Percentiles rank a stretch among this genome's conserved stretches.
phyloP scores from a whole-genome alignment of 2,888 invertebrate species.

The Nomada hirtipes region DNA sequence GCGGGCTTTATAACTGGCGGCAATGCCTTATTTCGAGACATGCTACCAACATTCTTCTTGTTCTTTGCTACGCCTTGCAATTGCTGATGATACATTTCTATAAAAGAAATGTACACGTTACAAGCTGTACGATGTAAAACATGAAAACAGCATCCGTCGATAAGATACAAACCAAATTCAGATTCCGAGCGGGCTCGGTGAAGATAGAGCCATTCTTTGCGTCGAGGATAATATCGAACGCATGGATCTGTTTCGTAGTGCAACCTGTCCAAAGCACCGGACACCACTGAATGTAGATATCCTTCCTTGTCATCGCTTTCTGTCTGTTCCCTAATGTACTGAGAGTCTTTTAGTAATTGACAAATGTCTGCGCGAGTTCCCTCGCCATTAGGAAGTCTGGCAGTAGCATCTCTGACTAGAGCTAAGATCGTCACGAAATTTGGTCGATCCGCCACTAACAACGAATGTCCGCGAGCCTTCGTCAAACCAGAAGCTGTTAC shows the following conservation, averaged over 20 bases:
- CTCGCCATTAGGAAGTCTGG: constrained; percentile 96
- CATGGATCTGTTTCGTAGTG: constrained; percentile 96
- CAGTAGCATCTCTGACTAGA: constrained; percentile 96
- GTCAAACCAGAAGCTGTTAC: constrained; percentile 78
- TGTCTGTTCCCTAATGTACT: constrained; percentile 86
- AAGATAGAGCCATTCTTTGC: constrained; percentile 98
- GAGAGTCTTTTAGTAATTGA: constrained; percentile 92
- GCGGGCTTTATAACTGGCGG: constrained; percentile 78
- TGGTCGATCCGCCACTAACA: constrained; percentile 93
- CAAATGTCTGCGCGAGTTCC: constrained; percentile 96
- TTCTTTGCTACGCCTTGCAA: constrained; percentile 87
- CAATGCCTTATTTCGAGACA: constrained; percentile 79
- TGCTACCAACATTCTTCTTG: constrained; percentile 83
- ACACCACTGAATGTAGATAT: constrained; percentile 92
- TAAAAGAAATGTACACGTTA: constrained; percentile 25
- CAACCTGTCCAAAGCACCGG: constrained; percentile 95
- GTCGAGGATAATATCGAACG: constrained; percentile 95
- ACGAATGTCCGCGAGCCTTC: constrained; percentile 92
- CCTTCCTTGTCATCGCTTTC: constrained; percentile 86
- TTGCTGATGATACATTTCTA: constrained; percentile 89
- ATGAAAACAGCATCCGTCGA: neutral
- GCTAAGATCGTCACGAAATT: constrained; percentile 96
- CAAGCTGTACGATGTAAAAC: neutral
- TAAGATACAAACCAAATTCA: constrained; percentile 86
- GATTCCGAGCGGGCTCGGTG: constrained; percentile 90